phyloP scores from a whole-genome alignment of 2,113 vertebrate species.

The Pygathrix nemaeus region DNA sequence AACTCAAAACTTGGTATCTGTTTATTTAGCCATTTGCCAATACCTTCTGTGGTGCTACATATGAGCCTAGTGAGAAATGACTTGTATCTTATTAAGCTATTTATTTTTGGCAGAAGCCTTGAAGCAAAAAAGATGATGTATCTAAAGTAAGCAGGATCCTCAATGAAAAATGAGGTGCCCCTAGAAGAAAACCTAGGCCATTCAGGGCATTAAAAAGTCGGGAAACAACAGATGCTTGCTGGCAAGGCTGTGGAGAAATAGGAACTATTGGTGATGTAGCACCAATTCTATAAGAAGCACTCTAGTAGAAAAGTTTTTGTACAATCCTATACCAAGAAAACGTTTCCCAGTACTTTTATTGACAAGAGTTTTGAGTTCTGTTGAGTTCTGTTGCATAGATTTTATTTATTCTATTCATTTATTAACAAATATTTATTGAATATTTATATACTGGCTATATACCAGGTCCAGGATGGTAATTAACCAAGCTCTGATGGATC shows the following conservation, averaged over 20 bases:
- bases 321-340: background rate
- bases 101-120: background rate
- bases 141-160: background rate
- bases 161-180: background rate
- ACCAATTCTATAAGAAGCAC: background rate
- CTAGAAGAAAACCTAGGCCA: too few relatives aligned
- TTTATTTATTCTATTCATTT: background rate
- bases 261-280: background rate
- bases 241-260: too few relatives aligned
- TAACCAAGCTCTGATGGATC: background rate
- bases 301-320: background rate
- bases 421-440: background rate
- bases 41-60: background rate
- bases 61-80: background rate
- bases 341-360: background rate
- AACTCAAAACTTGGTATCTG: background rate
- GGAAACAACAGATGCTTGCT: too few relatives aligned
- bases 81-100: background rate
- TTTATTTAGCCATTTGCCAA: background rate
- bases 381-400: background rate
- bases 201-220: too few relatives aligned
- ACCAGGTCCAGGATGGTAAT: too few relatives aligned
- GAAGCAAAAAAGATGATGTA: background rate
- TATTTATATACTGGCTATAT: background rate
- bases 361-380: background rate